Evolutionary conservation across 2,797 vertebrate species (phyloP).

Genomic region (Danio kyathit): DNA sequence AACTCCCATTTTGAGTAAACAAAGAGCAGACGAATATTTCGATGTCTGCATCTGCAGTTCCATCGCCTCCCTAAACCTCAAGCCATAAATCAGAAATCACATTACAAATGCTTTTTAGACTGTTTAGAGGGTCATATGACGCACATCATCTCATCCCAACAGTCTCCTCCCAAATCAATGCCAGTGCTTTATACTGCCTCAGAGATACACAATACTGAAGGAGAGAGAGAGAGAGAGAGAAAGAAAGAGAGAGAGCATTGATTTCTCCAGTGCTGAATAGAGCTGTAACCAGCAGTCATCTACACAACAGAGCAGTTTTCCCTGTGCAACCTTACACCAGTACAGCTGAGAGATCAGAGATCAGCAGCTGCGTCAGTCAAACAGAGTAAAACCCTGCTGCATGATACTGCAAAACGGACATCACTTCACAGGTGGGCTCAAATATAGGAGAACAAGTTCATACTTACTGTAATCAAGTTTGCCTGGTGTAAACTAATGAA

Average conservation of each 20-base stretch:
- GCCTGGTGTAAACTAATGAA: not conserved
- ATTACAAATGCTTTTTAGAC: constrained; percentile 24
- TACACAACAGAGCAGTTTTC: constrained; percentile 2
- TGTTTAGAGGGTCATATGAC: constrained; percentile 6
- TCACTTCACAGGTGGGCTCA: not conserved
- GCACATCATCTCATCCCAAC: constrained; percentile 2
- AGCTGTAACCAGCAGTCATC: constrained; percentile 18
- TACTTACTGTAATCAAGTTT: not conserved
- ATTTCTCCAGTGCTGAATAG: constrained; percentile 23
- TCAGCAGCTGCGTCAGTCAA: constrained; percentile 13
- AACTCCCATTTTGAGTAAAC: constrained; percentile 25
- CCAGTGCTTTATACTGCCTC: not conserved
- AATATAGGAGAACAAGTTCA: not conserved
- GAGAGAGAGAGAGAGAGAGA: constrained; percentile 6
- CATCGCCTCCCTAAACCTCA: not conserved
- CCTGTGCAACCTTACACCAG: constrained; percentile 1
- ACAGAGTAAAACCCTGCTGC: not conserved
- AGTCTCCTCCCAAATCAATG: constrained; percentile 20
- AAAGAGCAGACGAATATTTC: not conserved
- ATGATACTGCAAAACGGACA: constrained; percentile 19
- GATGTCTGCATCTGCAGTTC: constrained; percentile 14
- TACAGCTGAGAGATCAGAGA: constrained; percentile 2
- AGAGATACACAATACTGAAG: constrained; percentile 20
- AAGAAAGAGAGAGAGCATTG: not conserved
- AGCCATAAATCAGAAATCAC: not conserved